A percentile compares a stretch with the other conserved stretches of the same genome.
phyloP scores from a whole-genome alignment of 1,140 invertebrate genomes.

The Zaprionus vittiger region DNA sequence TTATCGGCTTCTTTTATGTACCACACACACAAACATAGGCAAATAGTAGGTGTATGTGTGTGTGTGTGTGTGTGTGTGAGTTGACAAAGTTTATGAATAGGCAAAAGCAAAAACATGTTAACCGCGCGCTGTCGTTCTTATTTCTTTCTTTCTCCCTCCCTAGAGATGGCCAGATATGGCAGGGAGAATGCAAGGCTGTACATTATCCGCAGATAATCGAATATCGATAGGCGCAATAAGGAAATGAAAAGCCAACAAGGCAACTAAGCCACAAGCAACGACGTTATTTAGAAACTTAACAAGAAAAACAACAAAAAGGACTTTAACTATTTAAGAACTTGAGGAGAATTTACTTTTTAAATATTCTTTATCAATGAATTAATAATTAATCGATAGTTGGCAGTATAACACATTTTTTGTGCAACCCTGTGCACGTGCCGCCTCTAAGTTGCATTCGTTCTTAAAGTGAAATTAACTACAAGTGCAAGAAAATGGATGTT shows the following conservation, averaged over 20 bases:
- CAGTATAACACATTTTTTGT: neutral
- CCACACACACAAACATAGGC: conserved; percentile 13
- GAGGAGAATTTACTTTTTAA: too few relatives aligned
- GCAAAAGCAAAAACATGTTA: conserved; percentile 33
- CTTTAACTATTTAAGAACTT: too few relatives aligned
- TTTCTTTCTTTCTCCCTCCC: neutral
- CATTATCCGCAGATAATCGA: conserved; percentile 17
- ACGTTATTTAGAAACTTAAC: neutral
- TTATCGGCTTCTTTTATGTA: conserved; percentile 59
- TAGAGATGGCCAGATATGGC: conserved; percentile 13
- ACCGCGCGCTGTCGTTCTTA: conserved; percentile 21
- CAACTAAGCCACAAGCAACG: neutral
- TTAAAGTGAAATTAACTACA: neutral
- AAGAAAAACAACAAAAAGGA: neutral
- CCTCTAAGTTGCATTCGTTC: neutral
- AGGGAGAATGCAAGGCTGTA: neutral
- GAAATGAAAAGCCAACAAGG: neutral
- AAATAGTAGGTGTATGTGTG: neutral
- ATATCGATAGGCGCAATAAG: conserved; percentile 20
- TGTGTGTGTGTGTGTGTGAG: conserved; percentile 29
- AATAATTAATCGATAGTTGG: neutral
- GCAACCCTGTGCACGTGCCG: neutral
- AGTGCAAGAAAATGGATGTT: neutral
- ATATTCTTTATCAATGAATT: too few relatives aligned
- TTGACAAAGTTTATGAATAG: conserved; percentile 66